A percentile compares a stretch with the other conserved stretches of the same genome.
Evolutionary conservation across 2,797 vertebrate genomes (phyloP).

Genomic region (Muscicapa comitata): DNA sequence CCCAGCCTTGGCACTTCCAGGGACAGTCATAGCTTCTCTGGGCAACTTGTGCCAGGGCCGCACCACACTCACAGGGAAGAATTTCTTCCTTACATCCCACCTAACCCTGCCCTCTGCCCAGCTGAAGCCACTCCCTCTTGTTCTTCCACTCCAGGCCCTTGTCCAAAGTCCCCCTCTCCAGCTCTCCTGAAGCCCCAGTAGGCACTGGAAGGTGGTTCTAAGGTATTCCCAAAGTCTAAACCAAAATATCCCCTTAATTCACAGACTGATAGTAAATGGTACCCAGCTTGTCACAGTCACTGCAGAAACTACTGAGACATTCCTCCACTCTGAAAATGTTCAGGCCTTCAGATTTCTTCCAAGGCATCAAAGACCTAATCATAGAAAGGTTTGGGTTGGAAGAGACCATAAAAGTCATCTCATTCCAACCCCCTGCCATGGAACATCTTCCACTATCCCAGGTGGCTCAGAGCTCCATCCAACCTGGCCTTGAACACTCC

Average conservation of each 20-base stretch:
- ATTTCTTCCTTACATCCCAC: neutral
- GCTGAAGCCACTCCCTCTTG: neutral
- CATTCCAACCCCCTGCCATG: neutral
- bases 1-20: neutral
- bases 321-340: no score
- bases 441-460: neutral
- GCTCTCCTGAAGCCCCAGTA: neutral
- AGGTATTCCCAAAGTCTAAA: neutral
- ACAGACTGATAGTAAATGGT: neutral
- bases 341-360: neutral
- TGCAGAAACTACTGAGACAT: neutral
- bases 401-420: neutral
- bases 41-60: neutral
- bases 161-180: neutral
- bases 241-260: neutral
- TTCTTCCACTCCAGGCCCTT: neutral
- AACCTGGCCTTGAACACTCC: neutral
- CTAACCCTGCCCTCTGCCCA: neutral
- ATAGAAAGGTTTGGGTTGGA: neutral
- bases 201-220: neutral
- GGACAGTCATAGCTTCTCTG: neutral
- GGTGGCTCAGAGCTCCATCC: neutral
- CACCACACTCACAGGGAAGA: accelerated
- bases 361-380: neutral
- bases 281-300: accelerated